Conservation (phyloP, 1,140 invertebrate species). For the Eurosta solidaginis region DNA sequence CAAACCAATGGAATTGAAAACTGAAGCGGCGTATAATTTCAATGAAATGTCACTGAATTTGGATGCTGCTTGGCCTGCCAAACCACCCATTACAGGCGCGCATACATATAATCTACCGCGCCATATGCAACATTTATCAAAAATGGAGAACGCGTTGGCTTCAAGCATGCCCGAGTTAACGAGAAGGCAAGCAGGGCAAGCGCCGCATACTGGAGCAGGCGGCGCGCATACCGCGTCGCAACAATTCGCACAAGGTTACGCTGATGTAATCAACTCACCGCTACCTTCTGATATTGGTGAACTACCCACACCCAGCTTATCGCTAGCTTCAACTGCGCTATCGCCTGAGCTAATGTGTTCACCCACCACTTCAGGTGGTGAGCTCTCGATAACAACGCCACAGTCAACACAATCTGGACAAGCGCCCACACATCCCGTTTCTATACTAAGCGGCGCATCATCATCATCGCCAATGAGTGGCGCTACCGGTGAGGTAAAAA, state of each 20-base stretch:
- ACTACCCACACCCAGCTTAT: slow-evolving; percentile 54
- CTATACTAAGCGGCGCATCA: slow-evolving; percentile 51
- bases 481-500: slow-evolving; percentile 42
- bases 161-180: slow-evolving; percentile 54
- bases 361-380: slow-evolving; percentile 50
- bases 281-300: slow-evolving; percentile 44
- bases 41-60: slow-evolving; percentile 56
- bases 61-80: slow-evolving; percentile 51
- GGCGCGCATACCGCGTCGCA: not conserved
- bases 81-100: slow-evolving; percentile 41
- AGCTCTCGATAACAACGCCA: slow-evolving; percentile 44
- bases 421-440: slow-evolving; percentile 46
- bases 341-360: slow-evolving; percentile 53
- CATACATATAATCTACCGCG: slow-evolving; percentile 51
- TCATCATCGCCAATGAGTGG: slow-evolving; percentile 57
- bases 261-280: slow-evolving; percentile 33
- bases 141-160: slow-evolving; percentile 49
- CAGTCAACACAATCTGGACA: slow-evolving; percentile 44
- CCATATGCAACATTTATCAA: slow-evolving; percentile 46
- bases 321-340: slow-evolving; percentile 55
- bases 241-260: slow-evolving; percentile 40
- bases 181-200: slow-evolving; percentile 25
- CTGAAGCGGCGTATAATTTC: slow-evolving; percentile 55
- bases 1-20: slow-evolving; percentile 54
- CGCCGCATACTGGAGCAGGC: not conserved